Percentiles rank a stretch among this genome's conserved stretches.
phyloP scores from a whole-genome alignment of 2,888 invertebrate genomes.

The Mimachlamys varia region DNA sequence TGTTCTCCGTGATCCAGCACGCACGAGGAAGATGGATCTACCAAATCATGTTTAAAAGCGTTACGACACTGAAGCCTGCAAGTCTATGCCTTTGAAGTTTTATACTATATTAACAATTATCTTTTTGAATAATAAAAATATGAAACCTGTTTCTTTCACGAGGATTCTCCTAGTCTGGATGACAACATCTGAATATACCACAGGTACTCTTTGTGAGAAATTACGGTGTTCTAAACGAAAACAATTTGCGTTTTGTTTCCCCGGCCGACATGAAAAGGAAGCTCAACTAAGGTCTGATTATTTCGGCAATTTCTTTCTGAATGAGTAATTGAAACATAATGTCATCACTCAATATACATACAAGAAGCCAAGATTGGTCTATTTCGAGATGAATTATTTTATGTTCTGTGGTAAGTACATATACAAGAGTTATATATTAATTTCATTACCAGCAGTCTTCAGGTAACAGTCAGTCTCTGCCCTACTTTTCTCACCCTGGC shows the following conservation, averaged over 20 bases:
- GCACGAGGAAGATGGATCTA: background rate
- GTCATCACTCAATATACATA: background rate
- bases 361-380: background rate
- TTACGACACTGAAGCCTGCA: background rate
- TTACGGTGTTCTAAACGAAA: background rate
- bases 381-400: background rate
- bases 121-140: background rate
- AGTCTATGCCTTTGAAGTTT: slow-evolving; percentile 29
- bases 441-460: background rate
- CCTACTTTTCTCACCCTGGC: no score
- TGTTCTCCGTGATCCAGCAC: no score
- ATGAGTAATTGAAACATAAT: background rate
- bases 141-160: background rate
- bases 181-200: background rate
- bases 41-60: background rate
- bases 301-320: background rate
- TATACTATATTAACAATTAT: background rate
- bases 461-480: no score
- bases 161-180: background rate
- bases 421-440: background rate
- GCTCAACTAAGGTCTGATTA: background rate
- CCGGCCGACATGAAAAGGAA: background rate
- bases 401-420: background rate
- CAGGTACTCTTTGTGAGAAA: background rate
- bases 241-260: background rate